A percentile compares a stretch with the other conserved stretches of the same genome.
These are phyloP conservation scores for Himalopsyche anomala DNA, from an alignment of 2,888 invertebrate genomes.

Conservation along the genomic window DNA sequence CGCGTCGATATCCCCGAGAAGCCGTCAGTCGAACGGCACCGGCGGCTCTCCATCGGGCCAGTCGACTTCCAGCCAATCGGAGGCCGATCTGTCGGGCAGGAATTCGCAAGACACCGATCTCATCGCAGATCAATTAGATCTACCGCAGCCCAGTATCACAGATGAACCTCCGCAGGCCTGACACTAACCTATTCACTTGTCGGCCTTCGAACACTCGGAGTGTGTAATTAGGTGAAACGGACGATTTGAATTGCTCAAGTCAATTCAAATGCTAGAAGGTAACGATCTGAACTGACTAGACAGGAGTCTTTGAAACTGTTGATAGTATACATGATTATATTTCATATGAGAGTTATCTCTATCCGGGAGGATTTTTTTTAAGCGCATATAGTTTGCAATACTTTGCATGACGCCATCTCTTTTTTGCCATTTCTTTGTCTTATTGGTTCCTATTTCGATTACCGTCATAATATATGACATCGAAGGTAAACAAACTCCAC, in stretches of 20 bases:
- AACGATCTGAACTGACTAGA: too few relatives aligned
- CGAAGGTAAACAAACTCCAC: too few relatives aligned
- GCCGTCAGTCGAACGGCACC: slow-evolving; percentile 45
- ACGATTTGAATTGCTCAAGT: slow-evolving; percentile 1
- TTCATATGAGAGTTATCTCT: too few relatives aligned
- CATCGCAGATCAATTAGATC: slow-evolving; percentile 28
- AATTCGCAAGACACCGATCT: not conserved
- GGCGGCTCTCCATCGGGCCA: slow-evolving; percentile 37
- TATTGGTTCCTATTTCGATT: too few relatives aligned
- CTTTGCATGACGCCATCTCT: too few relatives aligned
- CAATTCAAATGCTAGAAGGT: slow-evolving; percentile 13
- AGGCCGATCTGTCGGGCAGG: not conserved
- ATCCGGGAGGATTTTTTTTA: too few relatives aligned
- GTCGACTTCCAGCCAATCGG: slow-evolving; percentile 21
- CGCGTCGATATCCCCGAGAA: slow-evolving; percentile 1
- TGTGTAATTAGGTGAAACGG: not conserved
- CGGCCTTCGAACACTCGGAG: not conserved
- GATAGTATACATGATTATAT: too few relatives aligned
- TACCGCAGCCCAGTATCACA: slow-evolving; percentile 73
- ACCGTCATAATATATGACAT: too few relatives aligned
- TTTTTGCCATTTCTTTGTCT: too few relatives aligned
- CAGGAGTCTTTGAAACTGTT: too few relatives aligned
- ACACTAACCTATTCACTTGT: slow-evolving; percentile 66
- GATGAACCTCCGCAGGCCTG: slow-evolving; percentile 77
- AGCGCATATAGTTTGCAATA: too few relatives aligned